Percentiles rank a stretch among this genome's conserved stretches.
These are phyloP conservation scores for Chrysochloris asiatica DNA, from an alignment of 2,113 vertebrate species.

Conservation along the genomic window DNA sequence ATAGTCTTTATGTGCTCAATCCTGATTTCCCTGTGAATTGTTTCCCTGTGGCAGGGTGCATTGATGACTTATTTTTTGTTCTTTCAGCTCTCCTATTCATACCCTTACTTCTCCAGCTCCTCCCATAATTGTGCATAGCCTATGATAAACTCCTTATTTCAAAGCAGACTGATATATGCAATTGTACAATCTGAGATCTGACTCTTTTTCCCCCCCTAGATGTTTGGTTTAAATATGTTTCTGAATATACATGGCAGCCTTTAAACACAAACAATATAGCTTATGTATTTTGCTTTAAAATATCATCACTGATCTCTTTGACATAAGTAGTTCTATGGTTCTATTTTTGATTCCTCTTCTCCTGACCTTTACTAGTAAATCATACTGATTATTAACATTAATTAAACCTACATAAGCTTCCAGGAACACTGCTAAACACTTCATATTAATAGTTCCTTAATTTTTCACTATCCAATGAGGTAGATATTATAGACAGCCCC, in stretches of 20 bases:
- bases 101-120: background rate
- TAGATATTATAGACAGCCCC: background rate
- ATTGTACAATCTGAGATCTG: background rate
- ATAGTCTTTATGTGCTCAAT: background rate
- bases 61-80: background rate
- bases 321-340: background rate
- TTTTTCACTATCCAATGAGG: background rate
- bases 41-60: background rate
- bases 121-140: background rate
- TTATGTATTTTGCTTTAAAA: background rate
- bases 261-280: background rate
- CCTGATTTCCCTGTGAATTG: background rate
- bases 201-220: background rate
- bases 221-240: too few relatives aligned
- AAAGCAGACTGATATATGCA: background rate
- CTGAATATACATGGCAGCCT: too few relatives aligned
- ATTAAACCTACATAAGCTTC: background rate
- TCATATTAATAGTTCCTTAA: background rate
- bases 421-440: background rate
- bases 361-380: background rate
- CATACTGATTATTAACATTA: background rate
- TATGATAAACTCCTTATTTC: background rate
- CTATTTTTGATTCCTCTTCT: background rate
- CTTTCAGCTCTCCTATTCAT: background rate
- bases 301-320: background rate